Evolutionary conservation across 2,113 vertebrate genomes (phyloP), one percentile per base, ranked within the genome.

Genomic region (Anser brachyrhynchus): DNA sequence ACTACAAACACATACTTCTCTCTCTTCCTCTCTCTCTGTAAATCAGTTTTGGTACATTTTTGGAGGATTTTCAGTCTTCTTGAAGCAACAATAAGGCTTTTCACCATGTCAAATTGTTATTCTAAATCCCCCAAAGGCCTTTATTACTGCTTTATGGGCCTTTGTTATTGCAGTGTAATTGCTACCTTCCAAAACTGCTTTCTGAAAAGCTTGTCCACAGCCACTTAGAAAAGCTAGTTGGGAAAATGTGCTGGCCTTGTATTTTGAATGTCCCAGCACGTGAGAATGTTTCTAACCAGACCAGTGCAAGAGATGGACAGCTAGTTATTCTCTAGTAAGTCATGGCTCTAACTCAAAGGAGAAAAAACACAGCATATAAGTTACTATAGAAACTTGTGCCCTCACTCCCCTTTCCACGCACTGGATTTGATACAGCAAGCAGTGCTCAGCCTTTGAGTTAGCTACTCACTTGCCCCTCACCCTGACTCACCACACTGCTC

Each of bases 1-100:
- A 96, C 86, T 94, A 91, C 44, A 92, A 93, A 96, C 89, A 89
- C 91, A 96, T 82, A 84, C 61, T 75, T 92, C 69, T 90, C 93
- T 84, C 80, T 86, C 94, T 92, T 67, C 26, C 37, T 73, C 58
- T 51, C 37, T n/a, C 73, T 77, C 89, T 55, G 64, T 88, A 86
- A 59, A 92, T 64, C 79, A 82, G 39, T 84, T 92, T 80, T 71
- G 23, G 46, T 90, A 82, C 29, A 43, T 58, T 87, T 92, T 49
- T 18, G 3, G 25, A 83, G 37, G 61, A 80, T 87, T 85, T 90
- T 83, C 64, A 82, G 49, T 58, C 55, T 28, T 73, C 39, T 82
- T 83, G 91, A 83, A 89, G 67, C 33, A 70, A 86, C 13, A 93
- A 17, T 37, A 70, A 70, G 35, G 44, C 58, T 96, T 97, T 97